Conservation (phyloP, 1,140 invertebrate species). For the Drosophila nigromelanica region DNA sequence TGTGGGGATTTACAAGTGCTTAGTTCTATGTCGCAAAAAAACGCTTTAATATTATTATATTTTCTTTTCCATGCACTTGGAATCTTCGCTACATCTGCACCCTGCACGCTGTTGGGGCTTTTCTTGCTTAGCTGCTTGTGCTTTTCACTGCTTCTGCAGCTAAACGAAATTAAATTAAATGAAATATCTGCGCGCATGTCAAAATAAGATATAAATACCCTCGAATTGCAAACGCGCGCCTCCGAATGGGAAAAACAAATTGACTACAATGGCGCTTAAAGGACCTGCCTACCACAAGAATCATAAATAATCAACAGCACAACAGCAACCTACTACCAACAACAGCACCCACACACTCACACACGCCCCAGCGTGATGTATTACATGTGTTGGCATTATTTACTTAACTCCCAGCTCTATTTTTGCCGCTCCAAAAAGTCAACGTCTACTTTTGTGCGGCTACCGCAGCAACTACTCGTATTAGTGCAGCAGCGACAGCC, state of each 20-base stretch:
- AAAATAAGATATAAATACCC: conserved; percentile 34
- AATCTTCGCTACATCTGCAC: conserved; percentile 17
- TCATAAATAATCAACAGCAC: conserved; percentile 56
- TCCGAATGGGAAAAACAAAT: conserved; percentile 46
- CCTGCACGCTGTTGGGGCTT: conserved; percentile 35
- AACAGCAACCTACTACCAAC: neutral
- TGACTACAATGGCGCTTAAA: conserved; percentile 51
- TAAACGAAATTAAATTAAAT: conserved; percentile 70
- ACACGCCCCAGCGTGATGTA: conserved; percentile 58
- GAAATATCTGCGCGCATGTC: conserved; percentile 48
- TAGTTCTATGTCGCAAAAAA: conserved; percentile 82
- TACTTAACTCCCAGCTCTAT: conserved; percentile 80
- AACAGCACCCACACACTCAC: conserved; percentile 27
- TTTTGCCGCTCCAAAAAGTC: conserved; percentile 79
- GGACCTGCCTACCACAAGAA: conserved; percentile 31
- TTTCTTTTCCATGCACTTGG: conserved; percentile 75
- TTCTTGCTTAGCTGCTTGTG: conserved; percentile 35
- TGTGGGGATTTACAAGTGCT: conserved; percentile 83
- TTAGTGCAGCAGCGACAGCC: conserved; percentile 65
- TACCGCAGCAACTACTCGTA: conserved; percentile 52
- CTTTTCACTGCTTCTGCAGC: conserved; percentile 27
- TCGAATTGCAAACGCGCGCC: conserved; percentile 3
- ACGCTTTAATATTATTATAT: conserved; percentile 83
- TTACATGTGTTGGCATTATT: conserved; percentile 82
- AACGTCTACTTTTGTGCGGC: conserved; percentile 69